A percentile compares a stretch with the other conserved stretches of the same genome.
Evolutionary conservation across 2,888 invertebrate genomes (phyloP).

Genomic region (Parasteatoda lunata): DNA sequence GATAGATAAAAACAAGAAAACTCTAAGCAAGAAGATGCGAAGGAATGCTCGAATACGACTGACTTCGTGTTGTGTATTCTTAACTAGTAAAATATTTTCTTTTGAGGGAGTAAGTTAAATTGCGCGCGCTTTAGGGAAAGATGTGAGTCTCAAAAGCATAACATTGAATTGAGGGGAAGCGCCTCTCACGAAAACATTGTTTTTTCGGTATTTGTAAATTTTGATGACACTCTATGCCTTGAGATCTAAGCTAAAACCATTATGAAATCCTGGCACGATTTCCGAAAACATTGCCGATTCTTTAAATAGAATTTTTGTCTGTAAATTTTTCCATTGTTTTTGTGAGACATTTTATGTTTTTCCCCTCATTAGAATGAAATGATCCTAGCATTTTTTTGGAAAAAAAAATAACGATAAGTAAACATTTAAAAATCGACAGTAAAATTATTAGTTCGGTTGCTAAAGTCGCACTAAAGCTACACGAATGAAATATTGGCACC

Average conservation of each 20-base stretch:
- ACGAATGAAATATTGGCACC: too few relatives aligned
- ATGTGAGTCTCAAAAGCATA: slow-evolving; percentile 17
- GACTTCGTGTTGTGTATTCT: slow-evolving; percentile 61
- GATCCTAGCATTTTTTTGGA: too few relatives aligned
- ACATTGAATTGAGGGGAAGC: slow-evolving; percentile 21
- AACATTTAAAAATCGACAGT: too few relatives aligned
- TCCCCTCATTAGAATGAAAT: too few relatives aligned
- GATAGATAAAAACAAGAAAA: slow-evolving; percentile 59
- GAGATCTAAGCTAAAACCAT: background rate
- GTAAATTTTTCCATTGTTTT: slow-evolving; percentile 6
- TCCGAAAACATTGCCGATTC: slow-evolving; percentile 19
- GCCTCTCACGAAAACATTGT: slow-evolving; percentile 36
- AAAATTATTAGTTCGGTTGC: too few relatives aligned
- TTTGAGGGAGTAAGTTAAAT: slow-evolving; percentile 62
- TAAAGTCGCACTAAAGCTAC: too few relatives aligned
- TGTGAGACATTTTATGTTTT: background rate
- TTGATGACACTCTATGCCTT: slow-evolving; percentile 40
- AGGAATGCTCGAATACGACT: slow-evolving; percentile 47
- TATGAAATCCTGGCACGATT: slow-evolving; percentile 22
- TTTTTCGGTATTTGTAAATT: slow-evolving; percentile 44
- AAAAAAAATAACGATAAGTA: too few relatives aligned
- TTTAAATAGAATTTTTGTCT: slow-evolving; percentile 13
- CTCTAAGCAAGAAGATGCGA: slow-evolving; percentile 37
- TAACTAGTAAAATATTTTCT: slow-evolving; percentile 68
- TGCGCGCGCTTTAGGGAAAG: slow-evolving; percentile 35